Evolutionary conservation across 1,140 invertebrate species (phyloP).

Genomic region (Ditylenchus dipsaci): DNA sequence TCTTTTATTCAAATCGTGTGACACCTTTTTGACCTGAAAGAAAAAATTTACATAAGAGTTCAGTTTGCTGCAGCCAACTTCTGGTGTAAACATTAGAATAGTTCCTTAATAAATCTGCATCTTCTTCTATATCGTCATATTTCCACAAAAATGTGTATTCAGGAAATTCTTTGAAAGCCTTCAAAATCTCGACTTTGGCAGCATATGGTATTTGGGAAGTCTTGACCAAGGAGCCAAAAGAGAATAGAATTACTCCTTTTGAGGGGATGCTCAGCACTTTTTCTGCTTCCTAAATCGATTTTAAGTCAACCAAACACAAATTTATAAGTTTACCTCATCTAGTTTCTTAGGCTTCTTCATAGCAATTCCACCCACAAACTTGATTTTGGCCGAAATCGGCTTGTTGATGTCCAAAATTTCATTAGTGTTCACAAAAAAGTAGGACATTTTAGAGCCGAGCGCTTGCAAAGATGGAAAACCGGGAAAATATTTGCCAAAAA

Average conservation of each 20-base stretch:
- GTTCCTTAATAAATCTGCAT: slow-evolving; percentile 17
- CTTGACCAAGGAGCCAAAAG: slow-evolving; percentile 38
- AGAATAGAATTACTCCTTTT: slow-evolving; percentile 35
- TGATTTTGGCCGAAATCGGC: slow-evolving; percentile 27
- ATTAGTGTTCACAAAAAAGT: slow-evolving; percentile 31
- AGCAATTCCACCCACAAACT: slow-evolving; percentile 37
- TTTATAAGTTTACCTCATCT: not conserved
- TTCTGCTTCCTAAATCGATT: slow-evolving; percentile 14
- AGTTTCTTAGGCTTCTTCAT: slow-evolving; percentile 13
- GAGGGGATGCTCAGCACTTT: slow-evolving; percentile 12
- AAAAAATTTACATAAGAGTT: slow-evolving; percentile 26
- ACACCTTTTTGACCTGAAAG: not conserved
- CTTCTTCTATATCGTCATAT: slow-evolving; percentile 28
- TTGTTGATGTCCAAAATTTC: slow-evolving; percentile 27
- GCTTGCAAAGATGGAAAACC: slow-evolving; percentile 10
- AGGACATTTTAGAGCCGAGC: slow-evolving; percentile 11
- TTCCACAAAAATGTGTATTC: slow-evolving; percentile 43
- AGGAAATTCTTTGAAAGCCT: slow-evolving; percentile 29
- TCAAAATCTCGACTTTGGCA: slow-evolving; percentile 18
- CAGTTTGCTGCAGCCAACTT: slow-evolving; percentile 37
- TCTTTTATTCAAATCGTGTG: no score
- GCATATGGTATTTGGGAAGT: slow-evolving; percentile 24
- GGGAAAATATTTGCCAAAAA: slow-evolving; percentile 21
- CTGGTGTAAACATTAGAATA: slow-evolving; percentile 18
- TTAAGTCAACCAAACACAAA: not conserved